Conservation (phyloP, 2,797 vertebrate species). For the Phataginus tetradactyla region DNA sequence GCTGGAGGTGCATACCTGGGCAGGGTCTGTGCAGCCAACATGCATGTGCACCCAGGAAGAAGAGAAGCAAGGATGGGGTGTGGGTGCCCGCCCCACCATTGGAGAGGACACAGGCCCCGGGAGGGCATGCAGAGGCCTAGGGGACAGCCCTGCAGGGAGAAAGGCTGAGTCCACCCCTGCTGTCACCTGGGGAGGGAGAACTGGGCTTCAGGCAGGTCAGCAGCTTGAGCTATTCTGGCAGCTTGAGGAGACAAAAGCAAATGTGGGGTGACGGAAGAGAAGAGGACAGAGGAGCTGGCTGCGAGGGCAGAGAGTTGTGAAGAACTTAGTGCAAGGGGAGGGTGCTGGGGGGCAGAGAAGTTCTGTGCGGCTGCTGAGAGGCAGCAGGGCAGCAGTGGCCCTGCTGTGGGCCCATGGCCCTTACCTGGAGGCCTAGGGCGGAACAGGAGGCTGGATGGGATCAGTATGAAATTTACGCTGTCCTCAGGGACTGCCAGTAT, state of each 20-base stretch:
- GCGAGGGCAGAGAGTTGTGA: no score
- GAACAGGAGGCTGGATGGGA: background rate
- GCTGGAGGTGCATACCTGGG: background rate
- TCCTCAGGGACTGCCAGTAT: background rate
- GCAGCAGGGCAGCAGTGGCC: no score
- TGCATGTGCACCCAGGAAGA: no score
- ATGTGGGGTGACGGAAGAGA: background rate
- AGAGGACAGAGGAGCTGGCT: no score
- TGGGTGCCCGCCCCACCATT: fast-evolving
- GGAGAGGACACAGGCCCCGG: background rate
- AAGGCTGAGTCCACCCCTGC: background rate
- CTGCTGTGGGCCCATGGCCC: no score
- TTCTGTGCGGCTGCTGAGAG: no score
- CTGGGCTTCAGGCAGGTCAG: background rate
- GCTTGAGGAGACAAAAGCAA: no score
- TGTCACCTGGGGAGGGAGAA: background rate
- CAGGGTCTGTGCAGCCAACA: background rate
- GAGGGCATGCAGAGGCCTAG: background rate
- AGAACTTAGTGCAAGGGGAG: background rate
- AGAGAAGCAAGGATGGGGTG: background rate
- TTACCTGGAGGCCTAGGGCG: no score
- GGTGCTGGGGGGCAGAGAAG: background rate
- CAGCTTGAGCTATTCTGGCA: background rate
- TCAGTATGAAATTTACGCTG: fast-evolving
- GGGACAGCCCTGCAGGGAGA: background rate